Conservation (phyloP, 2,113 vertebrate species). For the Oceanodroma tethys region DNA sequence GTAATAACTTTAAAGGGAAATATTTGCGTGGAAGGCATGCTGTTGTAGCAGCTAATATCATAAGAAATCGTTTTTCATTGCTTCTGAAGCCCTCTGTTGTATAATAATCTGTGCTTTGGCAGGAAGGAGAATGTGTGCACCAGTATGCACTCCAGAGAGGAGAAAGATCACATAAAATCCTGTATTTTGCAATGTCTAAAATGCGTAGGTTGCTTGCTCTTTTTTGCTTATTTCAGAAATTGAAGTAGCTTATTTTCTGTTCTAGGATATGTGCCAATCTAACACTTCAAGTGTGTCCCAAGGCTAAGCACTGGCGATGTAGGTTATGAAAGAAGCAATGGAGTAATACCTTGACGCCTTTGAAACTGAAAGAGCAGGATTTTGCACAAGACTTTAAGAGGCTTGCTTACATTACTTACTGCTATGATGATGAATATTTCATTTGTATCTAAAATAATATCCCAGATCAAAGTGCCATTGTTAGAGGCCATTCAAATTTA, state of each 20-base stretch:
- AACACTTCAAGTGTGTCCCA: neutral
- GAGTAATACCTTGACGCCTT: neutral
- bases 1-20: neutral
- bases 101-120: neutral
- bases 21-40: neutral
- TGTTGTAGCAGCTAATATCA: neutral
- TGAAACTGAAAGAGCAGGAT: neutral
- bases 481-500: neutral
- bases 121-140: neutral
- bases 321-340: neutral
- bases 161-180: neutral
- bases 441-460: neutral
- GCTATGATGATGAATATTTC: neutral
- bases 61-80: neutral
- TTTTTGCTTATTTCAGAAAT: neutral
- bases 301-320: neutral
- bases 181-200: neutral
- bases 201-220: accelerated
- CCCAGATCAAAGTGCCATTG: neutral
- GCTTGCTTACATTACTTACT: neutral
- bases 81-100: neutral
- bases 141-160: neutral
- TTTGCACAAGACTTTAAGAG: slow-evolving; percentile 18
- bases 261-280: neutral
- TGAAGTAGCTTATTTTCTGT: neutral